These are phyloP conservation scores for Spialia ferax DNA, from an alignment of 2,888 invertebrate genomes.

Conservation along the genomic window DNA sequence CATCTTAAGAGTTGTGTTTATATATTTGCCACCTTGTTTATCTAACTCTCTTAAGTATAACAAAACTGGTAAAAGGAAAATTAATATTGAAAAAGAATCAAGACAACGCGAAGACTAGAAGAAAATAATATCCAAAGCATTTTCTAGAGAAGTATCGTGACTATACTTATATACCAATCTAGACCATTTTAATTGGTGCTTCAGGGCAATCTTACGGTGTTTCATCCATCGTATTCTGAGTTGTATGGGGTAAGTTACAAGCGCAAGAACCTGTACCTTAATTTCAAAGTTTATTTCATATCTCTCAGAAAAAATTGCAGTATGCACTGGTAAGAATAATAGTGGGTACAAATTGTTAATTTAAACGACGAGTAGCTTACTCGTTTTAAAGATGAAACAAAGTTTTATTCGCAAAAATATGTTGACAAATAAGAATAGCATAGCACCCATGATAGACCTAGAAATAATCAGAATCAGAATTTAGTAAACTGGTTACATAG, in stretches of 20 bases:
- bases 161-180: conserved; percentile 44
- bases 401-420: not conserved
- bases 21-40: too few species aligned
- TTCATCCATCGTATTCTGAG: conserved; percentile 36
- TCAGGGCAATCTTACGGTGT: conserved; percentile 43
- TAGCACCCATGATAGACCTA: not conserved
- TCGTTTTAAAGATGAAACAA: too few species aligned
- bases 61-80: too few species aligned
- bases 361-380: too few species aligned
- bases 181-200: conserved; percentile 51
- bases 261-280: not conserved
- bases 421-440: not conserved
- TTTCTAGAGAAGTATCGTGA: not conserved
- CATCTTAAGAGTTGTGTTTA: too few species aligned
- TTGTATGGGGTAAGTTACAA: conserved; percentile 39
- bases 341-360: not conserved
- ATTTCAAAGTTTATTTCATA: not conserved
- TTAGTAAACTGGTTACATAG: not conserved
- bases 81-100: not conserved
- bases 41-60: too few species aligned
- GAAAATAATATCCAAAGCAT: not conserved
- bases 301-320: too few species aligned
- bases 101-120: not conserved
- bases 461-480: not conserved
- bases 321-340: too few species aligned